phyloP scores from a whole-genome alignment of 2,797 vertebrate genomes.

The Liasis olivaceus region DNA sequence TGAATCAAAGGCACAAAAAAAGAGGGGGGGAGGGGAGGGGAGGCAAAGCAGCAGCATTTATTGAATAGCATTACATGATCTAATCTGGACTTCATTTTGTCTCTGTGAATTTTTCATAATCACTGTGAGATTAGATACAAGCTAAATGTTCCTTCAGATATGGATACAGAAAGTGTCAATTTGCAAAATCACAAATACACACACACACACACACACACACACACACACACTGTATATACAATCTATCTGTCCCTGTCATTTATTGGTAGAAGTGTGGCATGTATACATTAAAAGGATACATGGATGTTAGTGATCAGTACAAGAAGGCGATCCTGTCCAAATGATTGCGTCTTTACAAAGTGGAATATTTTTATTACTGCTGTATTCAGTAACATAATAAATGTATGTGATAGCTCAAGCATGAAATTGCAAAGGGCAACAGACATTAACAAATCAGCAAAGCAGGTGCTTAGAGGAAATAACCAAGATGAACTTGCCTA shows the following conservation, averaged over 20 bases:
- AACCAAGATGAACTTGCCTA: constrained; percentile 58
- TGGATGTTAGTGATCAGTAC: constrained; percentile 9
- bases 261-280: not conserved
- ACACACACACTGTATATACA: not conserved
- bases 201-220: no score
- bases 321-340: constrained; percentile 14
- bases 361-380: constrained; percentile 38
- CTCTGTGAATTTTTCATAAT: not conserved
- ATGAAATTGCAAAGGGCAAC: constrained; percentile 64
- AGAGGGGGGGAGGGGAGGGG: not conserved
- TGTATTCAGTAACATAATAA: constrained; percentile 48
- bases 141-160: not conserved
- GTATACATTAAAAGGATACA: constrained; percentile 1
- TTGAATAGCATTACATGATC: not conserved
- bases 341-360: constrained; percentile 43
- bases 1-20: not conserved
- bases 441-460: constrained; percentile 59
- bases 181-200: not conserved
- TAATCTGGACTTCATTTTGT: not conserved
- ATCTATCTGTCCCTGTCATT: not conserved
- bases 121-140: not conserved
- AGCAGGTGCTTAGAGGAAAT: constrained; percentile 54
- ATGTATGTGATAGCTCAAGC: constrained; percentile 53
- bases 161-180: not conserved
- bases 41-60: not conserved